Evolutionary conservation across 2,113 vertebrate genomes (phyloP).

Genomic region (Sminthopsis crassicaudata): DNA sequence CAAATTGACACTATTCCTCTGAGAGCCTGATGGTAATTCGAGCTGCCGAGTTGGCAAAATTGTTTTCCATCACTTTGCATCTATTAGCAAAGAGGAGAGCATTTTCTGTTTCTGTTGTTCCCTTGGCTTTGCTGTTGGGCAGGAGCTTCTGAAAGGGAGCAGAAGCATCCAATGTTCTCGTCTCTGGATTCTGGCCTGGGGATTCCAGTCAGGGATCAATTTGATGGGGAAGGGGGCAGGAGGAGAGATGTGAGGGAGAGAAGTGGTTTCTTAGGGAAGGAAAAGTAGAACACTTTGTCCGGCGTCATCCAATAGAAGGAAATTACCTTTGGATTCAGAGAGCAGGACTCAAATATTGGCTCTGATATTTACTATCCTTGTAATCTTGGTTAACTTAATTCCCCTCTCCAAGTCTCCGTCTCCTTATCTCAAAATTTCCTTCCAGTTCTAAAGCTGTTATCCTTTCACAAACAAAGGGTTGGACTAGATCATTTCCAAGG

Average conservation of each 20-base stretch:
- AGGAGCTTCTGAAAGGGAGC: background rate
- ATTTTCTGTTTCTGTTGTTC: conserved; percentile 70
- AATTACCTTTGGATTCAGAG: background rate
- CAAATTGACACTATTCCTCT: conserved; percentile 81
- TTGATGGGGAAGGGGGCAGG: background rate
- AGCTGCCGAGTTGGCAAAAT: conserved; percentile 82
- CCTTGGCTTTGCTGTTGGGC: conserved; percentile 44
- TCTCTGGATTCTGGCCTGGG: background rate
- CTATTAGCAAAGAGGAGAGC: conserved; percentile 78
- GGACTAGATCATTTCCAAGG: background rate
- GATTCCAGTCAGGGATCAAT: background rate
- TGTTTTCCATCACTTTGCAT: conserved; percentile 81
- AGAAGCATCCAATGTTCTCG: background rate
- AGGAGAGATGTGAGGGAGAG: too few species aligned
- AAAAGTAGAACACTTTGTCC: background rate
- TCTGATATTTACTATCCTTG: background rate
- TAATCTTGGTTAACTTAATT: background rate
- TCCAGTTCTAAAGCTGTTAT: background rate
- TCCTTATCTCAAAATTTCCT: background rate
- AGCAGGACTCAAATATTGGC: background rate
- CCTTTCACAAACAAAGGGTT: background rate
- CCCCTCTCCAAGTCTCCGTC: background rate
- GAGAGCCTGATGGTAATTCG: conserved; percentile 80
- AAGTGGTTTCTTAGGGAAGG: background rate
- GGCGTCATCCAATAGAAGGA: background rate